phyloP scores from a whole-genome alignment of 1,140 invertebrate species.

The Amyelois transitella region DNA sequence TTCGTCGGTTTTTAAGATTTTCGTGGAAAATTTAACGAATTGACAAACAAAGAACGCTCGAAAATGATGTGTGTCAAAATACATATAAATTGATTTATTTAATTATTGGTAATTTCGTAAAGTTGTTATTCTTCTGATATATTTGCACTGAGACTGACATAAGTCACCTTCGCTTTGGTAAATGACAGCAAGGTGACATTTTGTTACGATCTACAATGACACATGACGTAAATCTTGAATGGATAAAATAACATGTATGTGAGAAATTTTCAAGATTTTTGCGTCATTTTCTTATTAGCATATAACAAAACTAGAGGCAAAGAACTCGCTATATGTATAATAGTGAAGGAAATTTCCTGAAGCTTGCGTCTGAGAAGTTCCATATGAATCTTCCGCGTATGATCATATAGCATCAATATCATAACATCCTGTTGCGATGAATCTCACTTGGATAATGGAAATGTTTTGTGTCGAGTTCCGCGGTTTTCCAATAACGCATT shows the following conservation, averaged over 20 bases:
- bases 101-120: too few species aligned
- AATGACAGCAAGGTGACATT: constrained; percentile 43
- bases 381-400: constrained; percentile 15
- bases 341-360: constrained; percentile 23
- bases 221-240: constrained; percentile 13
- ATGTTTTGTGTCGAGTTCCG: constrained; percentile 7
- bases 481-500: constrained; percentile 10
- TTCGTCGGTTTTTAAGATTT: too few species aligned
- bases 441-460: constrained; percentile 20
- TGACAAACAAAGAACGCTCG: too few species aligned
- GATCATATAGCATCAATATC: constrained; percentile 13
- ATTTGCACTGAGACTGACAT: constrained; percentile 13
- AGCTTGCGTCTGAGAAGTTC: constrained; percentile 22
- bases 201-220: constrained; percentile 11
- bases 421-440: constrained; percentile 39
- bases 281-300: not conserved
- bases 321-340: not conserved
- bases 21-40: too few species aligned
- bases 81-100: too few species aligned
- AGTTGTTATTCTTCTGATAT: too few species aligned
- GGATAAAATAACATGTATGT: not conserved
- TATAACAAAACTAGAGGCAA: constrained; percentile 3
- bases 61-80: too few species aligned
- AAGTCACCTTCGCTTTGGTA: constrained; percentile 22
- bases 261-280: not conserved